Conservation (phyloP, 2,888 invertebrate genomes). For the Caradrina clavipalpis region DNA sequence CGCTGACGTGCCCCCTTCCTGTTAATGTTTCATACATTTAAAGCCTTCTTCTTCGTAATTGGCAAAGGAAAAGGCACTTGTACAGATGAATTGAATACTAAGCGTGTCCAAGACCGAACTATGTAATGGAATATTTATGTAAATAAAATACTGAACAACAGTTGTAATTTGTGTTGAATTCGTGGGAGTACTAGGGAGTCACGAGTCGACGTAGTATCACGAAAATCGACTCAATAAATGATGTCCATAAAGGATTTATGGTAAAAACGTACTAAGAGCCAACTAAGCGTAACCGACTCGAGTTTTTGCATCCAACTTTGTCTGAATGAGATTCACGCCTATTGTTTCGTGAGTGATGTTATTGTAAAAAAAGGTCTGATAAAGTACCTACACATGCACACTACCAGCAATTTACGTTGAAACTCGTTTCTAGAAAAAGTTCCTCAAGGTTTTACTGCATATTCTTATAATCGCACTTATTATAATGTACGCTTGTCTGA, state of each 20-base stretch:
- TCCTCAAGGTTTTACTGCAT: constrained; percentile 61
- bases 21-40: constrained; percentile 29
- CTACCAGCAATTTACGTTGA: constrained; percentile 54
- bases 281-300: constrained; percentile 24
- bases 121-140: constrained; percentile 41
- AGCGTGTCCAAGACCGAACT: constrained; percentile 18
- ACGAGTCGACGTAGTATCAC: constrained; percentile 19
- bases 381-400: constrained; percentile 53
- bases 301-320: constrained; percentile 47
- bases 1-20: constrained; percentile 29
- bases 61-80: constrained; percentile 5
- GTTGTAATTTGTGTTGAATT: constrained; percentile 24
- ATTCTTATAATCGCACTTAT: constrained; percentile 49
- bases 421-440: constrained; percentile 68
- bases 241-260: constrained; percentile 32
- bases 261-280: constrained; percentile 14
- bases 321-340: constrained; percentile 62
- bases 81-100: constrained; percentile 42
- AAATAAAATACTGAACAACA: constrained; percentile 33
- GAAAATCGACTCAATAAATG: constrained; percentile 26
- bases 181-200: constrained; percentile 33
- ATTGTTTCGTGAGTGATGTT: constrained; percentile 68
- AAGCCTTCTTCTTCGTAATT: constrained; percentile 36
- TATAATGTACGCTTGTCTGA: constrained; percentile 33
- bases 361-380: constrained; percentile 70